Conservation (phyloP, 2,797 vertebrate genomes). For the Rhabdomys pumilio region DNA sequence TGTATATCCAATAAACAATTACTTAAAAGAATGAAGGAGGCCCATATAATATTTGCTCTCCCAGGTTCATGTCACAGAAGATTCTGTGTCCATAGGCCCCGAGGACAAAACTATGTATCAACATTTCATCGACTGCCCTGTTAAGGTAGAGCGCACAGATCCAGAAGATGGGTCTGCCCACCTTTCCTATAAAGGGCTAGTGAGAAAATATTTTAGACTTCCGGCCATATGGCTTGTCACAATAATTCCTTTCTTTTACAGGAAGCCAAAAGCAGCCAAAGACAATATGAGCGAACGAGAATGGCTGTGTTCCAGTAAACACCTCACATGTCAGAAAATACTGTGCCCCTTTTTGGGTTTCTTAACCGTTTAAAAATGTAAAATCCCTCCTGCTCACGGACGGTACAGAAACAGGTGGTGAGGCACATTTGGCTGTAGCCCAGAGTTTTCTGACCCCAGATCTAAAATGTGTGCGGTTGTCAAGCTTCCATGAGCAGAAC, state of each 20-base stretch:
- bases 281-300: slow-evolving; percentile 22
- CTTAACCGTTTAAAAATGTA: slow-evolving; percentile 40
- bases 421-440: not conserved
- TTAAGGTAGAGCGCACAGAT: not conserved
- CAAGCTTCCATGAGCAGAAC: not conserved
- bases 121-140: not conserved
- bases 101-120: not conserved
- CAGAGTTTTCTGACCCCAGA: slow-evolving; percentile 35
- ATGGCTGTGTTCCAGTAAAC: slow-evolving; percentile 35
- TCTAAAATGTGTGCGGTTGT: not conserved
- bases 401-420: slow-evolving; percentile 35
- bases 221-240: slow-evolving; percentile 25
- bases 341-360: not conserved
- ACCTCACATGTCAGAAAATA: slow-evolving; percentile 39
- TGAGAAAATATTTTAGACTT: slow-evolving; percentile 61
- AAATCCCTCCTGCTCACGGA: slow-evolving; percentile 37
- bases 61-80: not conserved
- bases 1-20: not conserved
- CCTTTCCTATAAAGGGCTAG: slow-evolving; percentile 22
- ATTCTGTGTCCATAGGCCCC: not conserved
- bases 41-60: slow-evolving; percentile 13
- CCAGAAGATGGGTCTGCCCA: not conserved
- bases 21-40: slow-evolving; percentile 21
- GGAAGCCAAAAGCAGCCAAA: slow-evolving; percentile 19
- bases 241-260: not conserved